Conservation (phyloP, 2,113 vertebrate species). For the Tetrao urogallus region DNA sequence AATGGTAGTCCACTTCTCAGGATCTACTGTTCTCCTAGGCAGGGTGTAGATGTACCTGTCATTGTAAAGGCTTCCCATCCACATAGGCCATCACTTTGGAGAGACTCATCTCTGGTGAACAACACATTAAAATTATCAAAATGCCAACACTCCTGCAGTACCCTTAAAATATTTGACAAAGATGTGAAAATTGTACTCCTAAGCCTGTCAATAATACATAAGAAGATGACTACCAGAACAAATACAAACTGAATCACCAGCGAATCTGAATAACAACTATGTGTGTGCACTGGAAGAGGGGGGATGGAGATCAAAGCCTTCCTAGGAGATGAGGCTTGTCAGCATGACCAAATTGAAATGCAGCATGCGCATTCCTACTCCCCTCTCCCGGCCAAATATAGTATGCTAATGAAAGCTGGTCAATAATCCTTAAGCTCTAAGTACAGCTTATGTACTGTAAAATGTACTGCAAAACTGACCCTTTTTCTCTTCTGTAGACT, state of each 20-base stretch:
- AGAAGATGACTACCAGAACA: background rate
- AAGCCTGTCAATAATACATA: background rate
- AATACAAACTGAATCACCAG: background rate
- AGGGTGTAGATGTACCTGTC: background rate
- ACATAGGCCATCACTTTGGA: background rate
- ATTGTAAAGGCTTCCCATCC: background rate
- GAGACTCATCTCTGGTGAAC: background rate
- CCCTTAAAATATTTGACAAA: background rate
- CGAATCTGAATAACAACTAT: background rate
- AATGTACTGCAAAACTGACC: background rate
- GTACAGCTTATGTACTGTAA: background rate
- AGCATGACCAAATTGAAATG: background rate
- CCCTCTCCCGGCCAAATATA: background rate
- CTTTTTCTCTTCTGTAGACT: background rate
- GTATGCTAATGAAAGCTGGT: background rate
- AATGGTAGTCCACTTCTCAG: background rate
- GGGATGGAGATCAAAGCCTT: background rate
- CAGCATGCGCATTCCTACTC: background rate
- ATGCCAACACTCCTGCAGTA: background rate
- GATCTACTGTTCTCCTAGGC: background rate
- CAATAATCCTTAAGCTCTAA: background rate
- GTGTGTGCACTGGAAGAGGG: no score
- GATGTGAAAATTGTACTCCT: background rate
- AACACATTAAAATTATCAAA: background rate
- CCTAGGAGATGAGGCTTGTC: background rate